A percentile compares a stretch with the other conserved stretches of the same genome.
Evolutionary conservation across 2,113 vertebrate species (phyloP).

Genomic region (Apodemus speciosus): DNA sequence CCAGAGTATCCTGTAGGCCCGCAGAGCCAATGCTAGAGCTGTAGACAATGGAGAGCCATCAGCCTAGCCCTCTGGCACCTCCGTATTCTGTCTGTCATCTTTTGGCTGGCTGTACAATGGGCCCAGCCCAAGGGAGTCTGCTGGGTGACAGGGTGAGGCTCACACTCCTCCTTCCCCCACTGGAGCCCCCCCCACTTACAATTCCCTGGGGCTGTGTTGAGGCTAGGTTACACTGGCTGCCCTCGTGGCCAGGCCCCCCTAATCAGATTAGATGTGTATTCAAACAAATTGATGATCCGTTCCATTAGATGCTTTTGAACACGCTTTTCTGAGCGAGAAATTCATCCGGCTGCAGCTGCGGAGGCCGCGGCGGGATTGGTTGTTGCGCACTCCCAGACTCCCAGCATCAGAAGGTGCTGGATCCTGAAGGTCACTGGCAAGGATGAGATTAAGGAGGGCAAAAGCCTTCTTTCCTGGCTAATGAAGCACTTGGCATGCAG

Average conservation of each 20-base stretch:
- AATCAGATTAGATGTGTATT: constrained; percentile 79
- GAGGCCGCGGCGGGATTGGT: constrained; percentile 51
- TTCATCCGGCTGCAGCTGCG: constrained; percentile 63
- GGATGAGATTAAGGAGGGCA: constrained; percentile 67
- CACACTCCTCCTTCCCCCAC: neutral
- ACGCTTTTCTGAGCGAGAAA: constrained; percentile 72
- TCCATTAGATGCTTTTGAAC: constrained; percentile 76
- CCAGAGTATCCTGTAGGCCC: neutral
- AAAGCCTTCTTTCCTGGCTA: constrained; percentile 66
- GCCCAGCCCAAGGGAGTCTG: neutral
- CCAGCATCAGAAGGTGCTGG: neutral
- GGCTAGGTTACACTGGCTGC: neutral
- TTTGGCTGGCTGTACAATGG: neutral
- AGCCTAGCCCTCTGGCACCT: neutral
- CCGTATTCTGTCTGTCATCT: neutral
- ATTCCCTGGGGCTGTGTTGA: neutral
- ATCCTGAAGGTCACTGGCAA: constrained; percentile 74
- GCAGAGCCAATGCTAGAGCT: neutral
- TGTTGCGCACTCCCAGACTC: constrained; percentile 14
- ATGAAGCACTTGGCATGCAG: constrained; percentile 74
- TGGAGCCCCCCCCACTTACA: neutral
- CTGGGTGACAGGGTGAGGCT: neutral
- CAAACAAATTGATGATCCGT: constrained; percentile 78
- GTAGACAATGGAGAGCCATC: neutral
- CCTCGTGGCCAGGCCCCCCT: constrained; percentile 25